Percentiles rank a stretch among this genome's conserved stretches.
These are phyloP conservation scores for Heliconius sara DNA, from an alignment of 2,888 invertebrate species.

Conservation along the genomic window DNA sequence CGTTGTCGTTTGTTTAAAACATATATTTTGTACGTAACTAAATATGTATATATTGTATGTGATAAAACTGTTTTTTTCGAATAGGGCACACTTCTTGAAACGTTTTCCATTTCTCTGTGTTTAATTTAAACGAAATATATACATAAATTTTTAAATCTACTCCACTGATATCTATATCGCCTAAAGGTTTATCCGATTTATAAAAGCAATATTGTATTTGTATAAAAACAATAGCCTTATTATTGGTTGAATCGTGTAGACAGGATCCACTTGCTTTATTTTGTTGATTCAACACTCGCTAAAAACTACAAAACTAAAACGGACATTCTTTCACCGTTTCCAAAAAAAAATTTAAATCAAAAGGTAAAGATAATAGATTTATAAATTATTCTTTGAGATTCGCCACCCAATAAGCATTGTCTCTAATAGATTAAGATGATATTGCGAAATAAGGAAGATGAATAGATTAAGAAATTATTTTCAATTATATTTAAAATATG, in stretches of 20 bases:
- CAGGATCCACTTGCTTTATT: conserved; percentile 65
- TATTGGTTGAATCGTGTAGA: conserved; percentile 76
- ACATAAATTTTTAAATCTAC: conserved; percentile 38
- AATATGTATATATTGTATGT: no score
- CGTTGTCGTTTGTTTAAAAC: background rate
- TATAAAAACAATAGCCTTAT: conserved; percentile 84
- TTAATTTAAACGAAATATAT: no score
- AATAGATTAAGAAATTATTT: no score
- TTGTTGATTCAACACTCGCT: conserved; percentile 57
- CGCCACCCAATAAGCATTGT: background rate
- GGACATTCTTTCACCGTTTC: conserved; percentile 53
- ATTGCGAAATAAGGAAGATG: no score
- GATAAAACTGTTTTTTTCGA: no score
- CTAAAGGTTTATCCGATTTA: conserved; percentile 81
- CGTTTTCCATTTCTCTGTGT: no score
- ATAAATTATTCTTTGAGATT: background rate
- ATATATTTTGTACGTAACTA: no score
- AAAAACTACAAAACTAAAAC: conserved; percentile 65
- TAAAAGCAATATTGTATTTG: conserved; percentile 84
- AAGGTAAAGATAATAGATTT: background rate
- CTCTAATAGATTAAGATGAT: background rate
- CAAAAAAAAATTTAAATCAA: conserved; percentile 19
- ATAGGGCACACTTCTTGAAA: no score
- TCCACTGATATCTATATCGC: conserved; percentile 60
- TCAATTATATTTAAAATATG: no score